These are phyloP conservation scores for Homarus americanus DNA, from an alignment of 1,140 invertebrate genomes.

Conservation along the genomic window DNA sequence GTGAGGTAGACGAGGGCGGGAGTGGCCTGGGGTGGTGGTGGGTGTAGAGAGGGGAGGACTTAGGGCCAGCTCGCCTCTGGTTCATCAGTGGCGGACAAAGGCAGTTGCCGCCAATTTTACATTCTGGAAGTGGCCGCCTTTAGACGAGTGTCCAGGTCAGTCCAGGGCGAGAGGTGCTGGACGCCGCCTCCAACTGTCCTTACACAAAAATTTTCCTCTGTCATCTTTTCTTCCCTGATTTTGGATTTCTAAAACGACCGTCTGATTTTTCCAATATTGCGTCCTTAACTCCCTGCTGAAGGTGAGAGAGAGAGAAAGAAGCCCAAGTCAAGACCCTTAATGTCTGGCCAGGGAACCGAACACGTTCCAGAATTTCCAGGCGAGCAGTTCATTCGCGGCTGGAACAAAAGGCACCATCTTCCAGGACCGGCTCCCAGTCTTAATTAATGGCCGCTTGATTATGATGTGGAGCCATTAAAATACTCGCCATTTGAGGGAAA, in stretches of 20 bases:
- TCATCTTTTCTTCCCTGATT: constrained; percentile 28
- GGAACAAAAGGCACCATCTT: constrained; percentile 60
- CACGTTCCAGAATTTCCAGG: constrained; percentile 43
- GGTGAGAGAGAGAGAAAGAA: constrained; percentile 29
- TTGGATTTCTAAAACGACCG: constrained; percentile 8
- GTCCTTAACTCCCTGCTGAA: not conserved
- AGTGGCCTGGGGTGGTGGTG: not conserved
- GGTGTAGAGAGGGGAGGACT: not conserved
- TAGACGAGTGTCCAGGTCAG: no score
- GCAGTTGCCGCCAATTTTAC: constrained; percentile 55
- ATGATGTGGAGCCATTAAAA: constrained; percentile 58
- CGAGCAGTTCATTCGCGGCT: constrained; percentile 27
- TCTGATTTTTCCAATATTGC: constrained; percentile 12
- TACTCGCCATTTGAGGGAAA: constrained; percentile 40
- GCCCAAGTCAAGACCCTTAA: not conserved
- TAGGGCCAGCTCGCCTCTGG: constrained; percentile 35
- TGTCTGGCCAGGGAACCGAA: constrained; percentile 1
- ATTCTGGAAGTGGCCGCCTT: constrained; percentile 55
- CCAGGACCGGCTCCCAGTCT: constrained; percentile 42
- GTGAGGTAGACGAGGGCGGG: not conserved
- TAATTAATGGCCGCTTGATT: constrained; percentile 66
- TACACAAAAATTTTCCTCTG: constrained; percentile 3
- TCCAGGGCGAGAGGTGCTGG: not conserved
- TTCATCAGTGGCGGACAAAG: constrained; percentile 63
- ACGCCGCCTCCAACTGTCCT: not conserved